Conservation (phyloP, 2,888 invertebrate species). For the Hypselothyrea guttata region DNA sequence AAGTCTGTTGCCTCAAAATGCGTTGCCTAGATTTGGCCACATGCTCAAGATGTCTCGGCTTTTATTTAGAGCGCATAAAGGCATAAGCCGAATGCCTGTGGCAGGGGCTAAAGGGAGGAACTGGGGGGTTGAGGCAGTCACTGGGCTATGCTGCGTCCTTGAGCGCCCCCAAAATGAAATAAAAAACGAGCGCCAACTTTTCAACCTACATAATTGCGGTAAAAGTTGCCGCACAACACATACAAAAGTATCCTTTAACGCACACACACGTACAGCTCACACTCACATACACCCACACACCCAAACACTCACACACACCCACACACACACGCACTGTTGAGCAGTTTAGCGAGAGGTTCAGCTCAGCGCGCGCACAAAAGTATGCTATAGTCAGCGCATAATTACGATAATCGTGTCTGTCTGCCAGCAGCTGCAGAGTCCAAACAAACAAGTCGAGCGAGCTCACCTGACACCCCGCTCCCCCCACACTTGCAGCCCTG, state of each 20-base stretch:
- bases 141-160: constrained; percentile 49
- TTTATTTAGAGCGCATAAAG: constrained; percentile 63
- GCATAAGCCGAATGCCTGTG: constrained; percentile 61
- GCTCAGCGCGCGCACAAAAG: constrained; percentile 66
- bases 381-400: constrained; percentile 71
- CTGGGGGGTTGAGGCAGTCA: neutral
- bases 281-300: constrained; percentile 9
- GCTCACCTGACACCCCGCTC: constrained; percentile 36
- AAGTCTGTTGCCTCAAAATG: constrained; percentile 32
- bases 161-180: constrained; percentile 50
- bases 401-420: constrained; percentile 78
- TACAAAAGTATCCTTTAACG: constrained; percentile 45
- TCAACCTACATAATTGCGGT: constrained; percentile 74
- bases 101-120: constrained; percentile 9
- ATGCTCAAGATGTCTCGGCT: constrained; percentile 57
- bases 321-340: constrained; percentile 33
- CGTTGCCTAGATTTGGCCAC: constrained; percentile 62
- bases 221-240: constrained; percentile 53
- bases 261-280: constrained; percentile 22
- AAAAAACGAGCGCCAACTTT: constrained; percentile 66
- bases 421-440: constrained; percentile 45
- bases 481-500: neutral
- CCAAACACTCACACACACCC: constrained; percentile 11
- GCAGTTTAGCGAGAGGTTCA: constrained; percentile 50
- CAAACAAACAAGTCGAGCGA: constrained; percentile 29